Percentiles rank a stretch among this genome's conserved stretches.
These are phyloP conservation scores for Centropyge bicolor DNA, from an alignment of 2,797 vertebrate species.

Conservation along the genomic window DNA sequence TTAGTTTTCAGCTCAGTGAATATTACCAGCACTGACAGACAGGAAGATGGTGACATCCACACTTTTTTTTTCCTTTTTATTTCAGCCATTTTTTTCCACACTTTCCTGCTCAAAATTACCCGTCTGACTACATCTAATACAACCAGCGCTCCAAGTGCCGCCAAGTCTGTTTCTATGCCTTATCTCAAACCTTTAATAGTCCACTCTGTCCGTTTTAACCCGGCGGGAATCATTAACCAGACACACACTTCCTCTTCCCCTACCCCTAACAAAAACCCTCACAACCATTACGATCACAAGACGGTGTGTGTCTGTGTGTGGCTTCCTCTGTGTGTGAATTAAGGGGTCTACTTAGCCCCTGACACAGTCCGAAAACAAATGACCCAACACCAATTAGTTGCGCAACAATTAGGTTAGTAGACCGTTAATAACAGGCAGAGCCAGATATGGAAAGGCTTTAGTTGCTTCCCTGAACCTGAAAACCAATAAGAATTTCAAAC, in stretches of 20 bases:
- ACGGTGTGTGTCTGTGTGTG: slow-evolving; percentile 42
- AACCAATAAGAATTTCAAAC: slow-evolving; percentile 16
- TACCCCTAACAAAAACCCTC: slow-evolving; percentile 52
- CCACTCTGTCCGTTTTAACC: slow-evolving; percentile 67
- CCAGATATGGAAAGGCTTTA: slow-evolving; percentile 47
- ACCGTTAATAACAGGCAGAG: slow-evolving; percentile 57
- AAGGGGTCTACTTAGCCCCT: slow-evolving; percentile 42
- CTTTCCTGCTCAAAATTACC: slow-evolving; percentile 27
- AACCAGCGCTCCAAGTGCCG: slow-evolving; percentile 52
- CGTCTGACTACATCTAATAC: slow-evolving; percentile 26
- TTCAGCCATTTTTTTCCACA: slow-evolving; percentile 14
- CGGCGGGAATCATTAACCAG: slow-evolving; percentile 76
- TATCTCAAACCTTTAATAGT: slow-evolving; percentile 71
- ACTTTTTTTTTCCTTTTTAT: slow-evolving; percentile 7
- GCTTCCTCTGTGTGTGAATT: slow-evolving; percentile 44
- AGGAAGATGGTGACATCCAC: slow-evolving; percentile 11
- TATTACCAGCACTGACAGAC: slow-evolving; percentile 12
- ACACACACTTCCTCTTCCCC: slow-evolving; percentile 67
- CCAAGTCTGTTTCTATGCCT: slow-evolving; percentile 69
- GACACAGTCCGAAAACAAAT: slow-evolving; percentile 71
- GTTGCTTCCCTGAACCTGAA: slow-evolving; percentile 18
- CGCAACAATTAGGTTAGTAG: slow-evolving; percentile 71
- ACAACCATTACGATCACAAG: slow-evolving; percentile 56
- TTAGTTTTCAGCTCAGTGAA: slow-evolving; percentile 8
- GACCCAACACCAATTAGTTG: slow-evolving; percentile 64